Conservation (phyloP, 2,888 invertebrate genomes). For the Toxonevra muliebris region DNA sequence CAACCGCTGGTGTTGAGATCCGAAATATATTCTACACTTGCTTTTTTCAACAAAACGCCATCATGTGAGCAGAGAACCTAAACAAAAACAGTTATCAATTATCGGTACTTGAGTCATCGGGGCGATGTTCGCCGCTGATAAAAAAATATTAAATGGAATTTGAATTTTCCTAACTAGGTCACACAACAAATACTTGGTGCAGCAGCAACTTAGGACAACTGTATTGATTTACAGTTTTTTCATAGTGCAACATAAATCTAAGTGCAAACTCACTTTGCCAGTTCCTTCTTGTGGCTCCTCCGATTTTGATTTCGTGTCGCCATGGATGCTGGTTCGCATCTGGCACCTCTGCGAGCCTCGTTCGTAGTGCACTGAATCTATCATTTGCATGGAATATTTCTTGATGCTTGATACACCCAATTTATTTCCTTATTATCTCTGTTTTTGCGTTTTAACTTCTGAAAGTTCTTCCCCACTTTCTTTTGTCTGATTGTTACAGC, state of each 20-base stretch:
- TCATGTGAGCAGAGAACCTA: constrained; percentile 82
- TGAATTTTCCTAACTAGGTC: no score
- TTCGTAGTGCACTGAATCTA: constrained; percentile 54
- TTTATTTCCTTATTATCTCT: neutral
- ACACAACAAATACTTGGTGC: constrained; percentile 26
- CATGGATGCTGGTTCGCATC: constrained; percentile 12
- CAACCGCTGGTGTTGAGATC: constrained; percentile 70
- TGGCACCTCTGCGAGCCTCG: constrained; percentile 38
- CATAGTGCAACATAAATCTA: neutral
- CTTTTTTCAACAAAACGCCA: constrained; percentile 77
- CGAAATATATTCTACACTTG: constrained; percentile 70
- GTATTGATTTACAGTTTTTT: neutral
- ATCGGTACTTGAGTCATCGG: neutral
- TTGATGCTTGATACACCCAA: constrained; percentile 5
- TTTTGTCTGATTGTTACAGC: no score
- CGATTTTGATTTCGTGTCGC: constrained; percentile 6
- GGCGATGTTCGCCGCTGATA: constrained; percentile 35
- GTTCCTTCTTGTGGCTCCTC: constrained; percentile 9
- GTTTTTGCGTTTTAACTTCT: constrained; percentile 24
- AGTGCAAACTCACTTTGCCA: constrained; percentile 50
- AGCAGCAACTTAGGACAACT: constrained; percentile 2
- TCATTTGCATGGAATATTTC: constrained; percentile 43
- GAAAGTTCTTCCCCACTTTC: neutral
- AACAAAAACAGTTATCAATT: constrained; percentile 2
- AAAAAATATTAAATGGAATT: neutral